Evolutionary conservation across 1,140 invertebrate species (phyloP), one percentile per base, ranked within the genome.

Genomic region (Euglossa dilemma): DNA sequence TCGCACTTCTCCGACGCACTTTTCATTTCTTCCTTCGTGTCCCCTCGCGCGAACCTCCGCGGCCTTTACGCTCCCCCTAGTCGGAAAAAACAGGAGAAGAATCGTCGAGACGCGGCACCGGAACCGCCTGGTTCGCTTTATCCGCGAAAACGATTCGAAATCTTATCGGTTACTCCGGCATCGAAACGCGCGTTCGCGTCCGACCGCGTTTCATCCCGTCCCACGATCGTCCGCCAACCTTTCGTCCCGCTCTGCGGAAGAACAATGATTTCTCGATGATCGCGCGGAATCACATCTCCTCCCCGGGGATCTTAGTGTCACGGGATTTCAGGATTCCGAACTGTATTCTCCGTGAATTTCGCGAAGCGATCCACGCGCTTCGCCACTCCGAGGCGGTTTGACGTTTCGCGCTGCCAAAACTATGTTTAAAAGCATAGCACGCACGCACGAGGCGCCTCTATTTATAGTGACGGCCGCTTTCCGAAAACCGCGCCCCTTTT

Each of bases 341-440:
- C n/a, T n/a, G 18, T 25, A n/a, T 63, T 78, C 70, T 59, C 56
- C 18, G 82, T 54, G 77, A 84, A 86, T 84, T 84, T 70, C 80
- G 75, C 72, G 75, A 80, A 83, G 74, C 86, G 90, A 93, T 90
- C 90, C 91, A 89, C 92, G 89, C 90, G 86, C 87, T 86, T 89
- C 88, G 91, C 88, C 91, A 91, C 91, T 91, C 91, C 87, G 89
- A 92, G 91, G 87, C 92, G 90, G 85, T 94, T 94, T 93, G 93
- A 94, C 93, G 93, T 94, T 94, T 94, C 89, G 74, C 90, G 84
- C 90, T 93, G 93, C 93, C 93, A 94, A 94, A 94, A 93, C 93
- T 94, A 93, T 93, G 93, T 94, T 93, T 94, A 94, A 93, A 93
- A 92, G 90, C 90, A 87, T 80, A 84, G 76, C 79, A 83, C 84